Evolutionary conservation across 2,113 vertebrate genomes (phyloP).

Genomic region (Brienomyrus longianalis): DNA sequence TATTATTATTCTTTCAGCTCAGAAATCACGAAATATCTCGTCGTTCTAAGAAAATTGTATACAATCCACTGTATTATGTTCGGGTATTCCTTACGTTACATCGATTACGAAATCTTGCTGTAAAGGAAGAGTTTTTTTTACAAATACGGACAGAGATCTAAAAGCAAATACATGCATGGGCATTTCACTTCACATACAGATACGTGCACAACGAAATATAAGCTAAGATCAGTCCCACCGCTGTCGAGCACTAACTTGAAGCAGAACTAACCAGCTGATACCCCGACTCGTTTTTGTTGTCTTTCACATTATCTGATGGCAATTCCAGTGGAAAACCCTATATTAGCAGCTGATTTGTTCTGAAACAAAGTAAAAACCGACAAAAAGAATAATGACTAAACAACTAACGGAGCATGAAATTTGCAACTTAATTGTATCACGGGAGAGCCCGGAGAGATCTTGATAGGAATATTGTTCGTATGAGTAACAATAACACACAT

Average conservation of each 20-base stretch:
- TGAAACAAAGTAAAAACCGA: not conserved
- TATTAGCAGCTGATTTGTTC: not conserved
- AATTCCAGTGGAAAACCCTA: not conserved
- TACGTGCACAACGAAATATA: not conserved
- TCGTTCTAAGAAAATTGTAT: not conserved
- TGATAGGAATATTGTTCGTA: not conserved
- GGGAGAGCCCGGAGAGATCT: not conserved
- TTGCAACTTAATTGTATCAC: not conserved
- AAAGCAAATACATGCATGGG: not conserved
- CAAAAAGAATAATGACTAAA: not conserved
- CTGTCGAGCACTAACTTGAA: not conserved
- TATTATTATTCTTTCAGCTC: not conserved
- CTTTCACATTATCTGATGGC: not conserved
- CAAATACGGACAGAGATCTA: not conserved
- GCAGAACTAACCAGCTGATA: not conserved
- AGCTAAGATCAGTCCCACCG: not conserved
- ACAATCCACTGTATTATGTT: not conserved
- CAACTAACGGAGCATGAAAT: not conserved
- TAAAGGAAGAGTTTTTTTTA: not conserved
- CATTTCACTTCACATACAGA: not conserved
- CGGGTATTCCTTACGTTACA: not conserved
- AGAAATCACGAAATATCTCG: not conserved
- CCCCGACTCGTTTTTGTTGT: not conserved
- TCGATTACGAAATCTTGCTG: not conserved
- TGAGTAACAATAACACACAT: not conserved